Evolutionary conservation across 2,113 vertebrate genomes (phyloP), one percentile per base, ranked within the genome.

Genomic region (Nannospalax galili): DNA sequence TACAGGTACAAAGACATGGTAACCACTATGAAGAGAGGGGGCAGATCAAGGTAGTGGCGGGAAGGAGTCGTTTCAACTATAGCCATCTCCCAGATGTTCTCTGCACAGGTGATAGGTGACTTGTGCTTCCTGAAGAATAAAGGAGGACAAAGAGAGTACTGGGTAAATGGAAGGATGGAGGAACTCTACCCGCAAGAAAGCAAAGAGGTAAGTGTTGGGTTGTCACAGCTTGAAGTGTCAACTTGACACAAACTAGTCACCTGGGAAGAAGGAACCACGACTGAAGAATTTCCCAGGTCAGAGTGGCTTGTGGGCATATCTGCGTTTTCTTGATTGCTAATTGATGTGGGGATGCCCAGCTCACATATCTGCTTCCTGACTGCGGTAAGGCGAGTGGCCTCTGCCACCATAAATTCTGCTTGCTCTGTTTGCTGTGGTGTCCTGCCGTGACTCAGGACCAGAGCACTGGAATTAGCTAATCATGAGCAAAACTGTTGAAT

Each of bases 1-100:
- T 8, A 28, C 1, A 26, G 2, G 37, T 2, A 0, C 26, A 45
- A 10, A 30, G 24, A 11, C 4, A 17, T 1, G 3, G 9, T 0
- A 19, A 22, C 7, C 2, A 16, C 16, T 15, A 19, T 19, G 9
- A 40, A 56, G 4, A 65, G 67, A 26, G 26, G 60, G 19, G 22
- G 1, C 3, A 0, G 19, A 30, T 15, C 5, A 17, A 5, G 11
- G 32, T 4, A 30, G 35, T 6, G 8, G 58, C 3, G 19, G 15
- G 37, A 32, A 8, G 5, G 4, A 8, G 42, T 1, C 30, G 1
- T 14, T 60, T 75, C 0, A 42, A 9, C 37, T 1, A 12, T 28
- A 11, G 32, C 4, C 0, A 14, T 9, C 22, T 77, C 77, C 17
- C 42, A 56, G 26, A 4, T 10, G 11, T 0, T 12, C 1, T 30